Evolutionary conservation across 2,888 invertebrate species (phyloP).

Genomic region (Phalera bucephala): DNA sequence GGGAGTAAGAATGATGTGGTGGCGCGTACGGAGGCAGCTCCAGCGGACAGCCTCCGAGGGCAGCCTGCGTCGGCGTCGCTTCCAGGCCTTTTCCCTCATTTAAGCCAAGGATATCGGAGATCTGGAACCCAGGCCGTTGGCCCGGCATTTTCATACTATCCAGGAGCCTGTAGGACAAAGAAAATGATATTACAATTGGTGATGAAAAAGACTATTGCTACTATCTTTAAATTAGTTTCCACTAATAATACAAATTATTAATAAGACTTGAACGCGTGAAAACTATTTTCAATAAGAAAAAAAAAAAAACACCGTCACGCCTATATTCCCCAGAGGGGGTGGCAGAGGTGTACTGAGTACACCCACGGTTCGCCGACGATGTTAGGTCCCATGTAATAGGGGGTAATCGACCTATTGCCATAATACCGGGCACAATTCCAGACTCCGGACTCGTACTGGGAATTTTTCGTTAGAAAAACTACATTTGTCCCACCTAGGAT

Average conservation of each 20-base stretch:
- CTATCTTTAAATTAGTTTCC: not conserved
- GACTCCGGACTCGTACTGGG: too few relatives aligned
- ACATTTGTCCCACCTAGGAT: too few relatives aligned
- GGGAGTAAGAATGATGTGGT: constrained; percentile 66
- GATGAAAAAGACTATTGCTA: too few relatives aligned
- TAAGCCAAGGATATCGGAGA: constrained; percentile 95
- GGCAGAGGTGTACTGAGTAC: too few relatives aligned
- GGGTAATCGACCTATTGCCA: too few relatives aligned
- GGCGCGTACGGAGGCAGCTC: constrained; percentile 69
- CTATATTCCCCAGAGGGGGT: too few relatives aligned
- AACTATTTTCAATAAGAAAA: too few relatives aligned
- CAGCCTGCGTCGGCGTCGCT: constrained; percentile 49
- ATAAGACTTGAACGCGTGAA: constrained; percentile 38
- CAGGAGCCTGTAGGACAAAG: constrained; percentile 85
- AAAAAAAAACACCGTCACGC: too few relatives aligned
- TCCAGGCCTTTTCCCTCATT: constrained; percentile 85
- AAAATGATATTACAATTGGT: constrained; percentile 10
- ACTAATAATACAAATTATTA: constrained; percentile 2
- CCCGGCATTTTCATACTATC: constrained; percentile 93
- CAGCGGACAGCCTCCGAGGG: constrained; percentile 53
- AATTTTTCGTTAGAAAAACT: too few relatives aligned
- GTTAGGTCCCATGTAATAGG: too few relatives aligned
- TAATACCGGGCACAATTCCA: too few relatives aligned
- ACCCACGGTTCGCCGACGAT: too few relatives aligned
- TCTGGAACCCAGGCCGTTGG: constrained; percentile 93